Percentiles rank a stretch among this genome's conserved stretches.
Evolutionary conservation across 2,797 vertebrate genomes (phyloP).

Genomic region (Sphaeramia orbicularis): DNA sequence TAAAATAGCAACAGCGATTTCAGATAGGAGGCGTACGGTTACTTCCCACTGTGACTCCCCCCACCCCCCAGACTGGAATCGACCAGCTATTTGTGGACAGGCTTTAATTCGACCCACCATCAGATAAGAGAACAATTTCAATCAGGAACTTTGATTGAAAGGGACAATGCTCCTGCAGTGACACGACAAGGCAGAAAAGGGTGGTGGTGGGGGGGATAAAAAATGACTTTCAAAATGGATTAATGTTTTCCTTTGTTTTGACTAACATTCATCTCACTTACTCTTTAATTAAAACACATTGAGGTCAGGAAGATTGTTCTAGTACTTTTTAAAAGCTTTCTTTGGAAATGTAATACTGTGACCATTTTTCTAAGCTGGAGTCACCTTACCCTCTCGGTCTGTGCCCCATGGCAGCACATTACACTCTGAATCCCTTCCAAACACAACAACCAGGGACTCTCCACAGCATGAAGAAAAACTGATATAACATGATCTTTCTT

Average conservation of each 20-base stretch:
- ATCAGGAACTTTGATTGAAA: constrained; percentile 54
- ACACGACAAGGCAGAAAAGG: constrained; percentile 13
- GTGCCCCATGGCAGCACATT: constrained; percentile 53
- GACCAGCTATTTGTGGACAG: constrained; percentile 31
- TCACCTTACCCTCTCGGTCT: constrained; percentile 55
- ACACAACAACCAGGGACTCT: constrained; percentile 65
- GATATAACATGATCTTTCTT: constrained; percentile 37
- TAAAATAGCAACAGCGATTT: constrained; percentile 30
- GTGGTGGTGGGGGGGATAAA: not conserved
- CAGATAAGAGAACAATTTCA: constrained; percentile 62
- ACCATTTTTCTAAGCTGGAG: constrained; percentile 40
- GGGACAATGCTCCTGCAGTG: constrained; percentile 38
- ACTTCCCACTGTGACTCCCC: constrained; percentile 37
- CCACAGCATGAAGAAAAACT: constrained; percentile 55
- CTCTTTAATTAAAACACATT: constrained; percentile 71
- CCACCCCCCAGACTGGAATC: constrained; percentile 15
- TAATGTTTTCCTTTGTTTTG: constrained; percentile 61
- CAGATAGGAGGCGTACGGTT: constrained; percentile 45
- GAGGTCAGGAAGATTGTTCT: constrained; percentile 53
- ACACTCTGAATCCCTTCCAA: constrained; percentile 67
- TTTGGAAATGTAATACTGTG: constrained; percentile 65
- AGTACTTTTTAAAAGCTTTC: constrained; percentile 64
- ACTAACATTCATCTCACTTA: constrained; percentile 41
- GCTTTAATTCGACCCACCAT: constrained; percentile 45
- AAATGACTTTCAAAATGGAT: constrained; percentile 34